Evolutionary conservation across 2,888 invertebrate species (phyloP), one percentile per base, ranked within the genome.

Genomic region (Erebia epiphron): DNA sequence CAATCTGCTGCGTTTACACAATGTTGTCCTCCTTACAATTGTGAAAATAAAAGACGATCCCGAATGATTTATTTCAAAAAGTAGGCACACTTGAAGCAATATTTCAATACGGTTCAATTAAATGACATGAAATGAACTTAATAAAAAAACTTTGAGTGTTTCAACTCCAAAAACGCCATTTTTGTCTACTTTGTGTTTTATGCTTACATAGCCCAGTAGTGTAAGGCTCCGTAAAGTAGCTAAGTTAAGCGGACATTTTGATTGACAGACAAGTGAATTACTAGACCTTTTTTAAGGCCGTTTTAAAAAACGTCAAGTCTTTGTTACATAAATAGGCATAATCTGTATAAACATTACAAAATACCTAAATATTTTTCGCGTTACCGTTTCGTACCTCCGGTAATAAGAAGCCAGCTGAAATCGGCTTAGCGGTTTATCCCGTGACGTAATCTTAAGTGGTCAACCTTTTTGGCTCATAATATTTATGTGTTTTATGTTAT

Each of bases 401-500:
- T 60, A 61, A 43, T 61, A 43, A 2, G 43, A 18, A 7, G 8
- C 43, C 61, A 18, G 18, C 54, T 46, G 43, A 60, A 60, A 60
- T 61, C 61, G 18, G 18, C 61, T 60, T 60, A 9, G 41, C 43
- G 60, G 43, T 41, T 60, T 60, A 60, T 60, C 60, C 43, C 60
- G 35, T 16, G 43, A 16, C 60, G 60, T 60, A 43, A 43, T 46
- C 43, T 61, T 46, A 61, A 61, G 41, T 61, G 61, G 61, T 61
- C 43, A 60, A 43, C 60, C 60, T 60, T 43, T 60, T 43, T 16
- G 43, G 60, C 41, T 41, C 60, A 16, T 41, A 58, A 16, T 41
- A 58, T 58, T 57, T 57, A 35, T 41, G 58, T 41, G 60, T 60
- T 60, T 60, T 18, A 60, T 60, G 60, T 43, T 41, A 43, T 61